phyloP scores from a whole-genome alignment of 2,797 vertebrate species.

The Coccyzus lansbergi region DNA sequence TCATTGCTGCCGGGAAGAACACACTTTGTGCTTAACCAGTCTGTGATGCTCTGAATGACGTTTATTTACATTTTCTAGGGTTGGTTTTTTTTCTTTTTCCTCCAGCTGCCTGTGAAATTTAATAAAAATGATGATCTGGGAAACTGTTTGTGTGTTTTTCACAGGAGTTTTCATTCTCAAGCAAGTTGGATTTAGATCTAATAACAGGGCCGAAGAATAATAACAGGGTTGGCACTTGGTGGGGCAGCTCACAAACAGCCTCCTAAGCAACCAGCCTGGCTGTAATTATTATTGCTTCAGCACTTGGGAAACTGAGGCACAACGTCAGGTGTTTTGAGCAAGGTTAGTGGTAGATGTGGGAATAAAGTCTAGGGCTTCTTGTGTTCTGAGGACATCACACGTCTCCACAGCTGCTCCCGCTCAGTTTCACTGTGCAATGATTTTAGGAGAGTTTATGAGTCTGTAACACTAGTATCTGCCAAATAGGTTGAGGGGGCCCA shows the following conservation, averaged over 20 bases:
- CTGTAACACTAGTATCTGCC: neutral
- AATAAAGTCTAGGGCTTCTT: neutral
- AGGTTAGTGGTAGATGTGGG: neutral
- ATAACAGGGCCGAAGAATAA: slow-evolving; percentile 54
- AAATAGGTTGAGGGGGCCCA: neutral
- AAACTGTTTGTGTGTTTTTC: slow-evolving; percentile 31
- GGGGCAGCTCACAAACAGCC: slow-evolving; percentile 37
- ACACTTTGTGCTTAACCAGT: neutral
- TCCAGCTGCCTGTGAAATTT: slow-evolving; percentile 38
- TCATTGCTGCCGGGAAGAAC: neutral
- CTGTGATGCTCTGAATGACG: neutral
- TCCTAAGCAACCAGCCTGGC: neutral
- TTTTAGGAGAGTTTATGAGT: neutral
- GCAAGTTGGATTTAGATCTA: slow-evolving; percentile 22
- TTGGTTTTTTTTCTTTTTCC: neutral
- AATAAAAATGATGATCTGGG: slow-evolving; percentile 70
- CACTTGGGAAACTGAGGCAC: slow-evolving; percentile 66
- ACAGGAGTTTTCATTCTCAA: slow-evolving; percentile 54
- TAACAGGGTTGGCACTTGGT: slow-evolving; percentile 16
- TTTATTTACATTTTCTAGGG: slow-evolving; percentile 37
- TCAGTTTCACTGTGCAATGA: neutral
- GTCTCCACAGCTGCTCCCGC: neutral
- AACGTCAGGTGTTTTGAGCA: neutral
- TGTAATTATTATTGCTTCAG: slow-evolving; percentile 56
- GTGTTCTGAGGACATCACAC: neutral